Evolutionary conservation across 53 echinoderm and acorn worm species (phyloP), one percentile per base, ranked within the genome.

Genomic region (Astropecten irregularis): DNA sequence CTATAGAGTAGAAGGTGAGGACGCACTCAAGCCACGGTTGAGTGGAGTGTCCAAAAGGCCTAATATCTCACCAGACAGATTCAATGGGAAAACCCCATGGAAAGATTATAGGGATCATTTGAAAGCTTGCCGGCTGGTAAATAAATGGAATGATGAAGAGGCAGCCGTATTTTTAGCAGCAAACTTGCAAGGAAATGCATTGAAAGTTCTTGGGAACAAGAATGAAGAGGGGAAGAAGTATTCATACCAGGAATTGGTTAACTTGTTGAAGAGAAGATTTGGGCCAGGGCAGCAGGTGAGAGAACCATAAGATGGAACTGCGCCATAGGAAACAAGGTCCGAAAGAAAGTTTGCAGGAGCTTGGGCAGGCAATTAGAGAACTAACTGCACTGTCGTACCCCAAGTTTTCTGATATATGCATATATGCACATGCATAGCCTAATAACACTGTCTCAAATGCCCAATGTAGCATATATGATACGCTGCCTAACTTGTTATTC

Each of bases 11-110:
- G n/a, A n/a, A n/a, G n/a, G n/a, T n/a, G n/a, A n/a, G n/a, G n/a
- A n/a, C n/a, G n/a, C n/a, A n/a, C n/a, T n/a, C n/a, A n/a, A n/a
- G n/a, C n/a, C n/a, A n/a, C n/a, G n/a, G n/a, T n/a, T n/a, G n/a
- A n/a, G n/a, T n/a, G n/a, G n/a, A n/a, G n/a, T n/a, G n/a, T n/a
- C n/a, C n/a, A 40, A n/a, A 47, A 68, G 28, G 16, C 63, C 35
- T 9, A 63, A 33, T 35, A 63, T 63, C 18, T 63, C 33, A 9
- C 63, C 33, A 15, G 63, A 63, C 3, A 26, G 83, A 33, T 83
- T 62, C 9, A 51, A 83, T 29, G 83, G 69, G 14, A 83, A 49
- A 37, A 49, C 52, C 31, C 83, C 83, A 1, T 83, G 83, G 83
- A 50, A 67, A 19, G 83, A 66, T 18, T 83, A 83, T 5, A 56